A percentile compares a stretch with the other conserved stretches of the same genome.
Conservation (phyloP, 2,888 invertebrate genomes). For the Tipula confusa region DNA sequence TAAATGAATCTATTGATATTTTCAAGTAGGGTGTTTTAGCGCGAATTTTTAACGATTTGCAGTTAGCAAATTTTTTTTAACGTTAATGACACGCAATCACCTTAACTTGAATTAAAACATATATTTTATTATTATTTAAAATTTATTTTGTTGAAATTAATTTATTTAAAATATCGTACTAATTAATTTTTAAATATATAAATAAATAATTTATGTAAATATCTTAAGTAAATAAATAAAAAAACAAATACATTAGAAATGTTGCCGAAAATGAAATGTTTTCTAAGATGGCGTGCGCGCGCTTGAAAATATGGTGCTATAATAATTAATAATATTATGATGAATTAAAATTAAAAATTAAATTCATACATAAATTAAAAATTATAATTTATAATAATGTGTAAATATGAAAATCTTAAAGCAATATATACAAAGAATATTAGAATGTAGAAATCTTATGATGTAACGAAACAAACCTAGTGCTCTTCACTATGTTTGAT, state of each 20-base stretch:
- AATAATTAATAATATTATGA: too few species aligned
- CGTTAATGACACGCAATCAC: background rate
- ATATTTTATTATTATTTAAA: background rate
- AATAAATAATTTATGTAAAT: background rate
- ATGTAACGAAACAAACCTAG: background rate
- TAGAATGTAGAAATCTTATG: background rate
- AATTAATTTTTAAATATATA: background rate
- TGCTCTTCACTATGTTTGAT: background rate
- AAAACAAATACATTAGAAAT: background rate
- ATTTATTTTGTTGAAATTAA: background rate
- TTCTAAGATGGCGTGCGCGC: background rate
- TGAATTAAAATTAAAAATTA: background rate
- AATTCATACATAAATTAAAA: background rate
- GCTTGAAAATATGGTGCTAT: background rate
- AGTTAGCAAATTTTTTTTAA: background rate
- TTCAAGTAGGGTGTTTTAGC: background rate
- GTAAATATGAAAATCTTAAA: conserved; percentile 5
- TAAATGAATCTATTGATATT: conserved; percentile 1
- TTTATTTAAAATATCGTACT: conserved; percentile 1
- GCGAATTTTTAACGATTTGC: background rate
- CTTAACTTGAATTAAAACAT: background rate
- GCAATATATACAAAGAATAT: conserved; percentile 12
- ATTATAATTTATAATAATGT: background rate
- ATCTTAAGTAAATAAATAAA: background rate
- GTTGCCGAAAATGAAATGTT: conserved; percentile 6